These are phyloP conservation scores for Oscheius myriophilus DNA, from an alignment of 2,888 invertebrate species.

Conservation along the genomic window DNA sequence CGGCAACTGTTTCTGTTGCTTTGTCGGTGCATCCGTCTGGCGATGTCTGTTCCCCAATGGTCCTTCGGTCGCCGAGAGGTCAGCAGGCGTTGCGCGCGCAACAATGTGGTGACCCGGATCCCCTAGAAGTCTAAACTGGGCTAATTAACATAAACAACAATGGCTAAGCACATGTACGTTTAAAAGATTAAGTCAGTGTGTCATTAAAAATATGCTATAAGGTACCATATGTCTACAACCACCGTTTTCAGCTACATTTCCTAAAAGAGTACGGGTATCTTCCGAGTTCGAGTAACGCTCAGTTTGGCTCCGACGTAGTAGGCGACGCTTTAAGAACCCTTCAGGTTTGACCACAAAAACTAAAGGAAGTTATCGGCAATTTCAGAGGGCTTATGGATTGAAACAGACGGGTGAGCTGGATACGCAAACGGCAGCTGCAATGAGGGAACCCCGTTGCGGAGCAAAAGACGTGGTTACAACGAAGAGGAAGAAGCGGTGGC, in stretches of 20 bases:
- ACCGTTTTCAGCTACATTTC: slow-evolving; percentile 12
- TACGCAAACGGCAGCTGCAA: slow-evolving; percentile 1
- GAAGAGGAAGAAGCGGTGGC: slow-evolving; percentile 19
- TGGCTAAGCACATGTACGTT: too few relatives aligned
- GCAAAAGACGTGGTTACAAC: slow-evolving; percentile 5
- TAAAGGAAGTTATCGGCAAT: background rate
- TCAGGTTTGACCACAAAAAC: background rate
- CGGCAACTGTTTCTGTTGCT: too few relatives aligned
- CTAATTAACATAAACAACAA: too few relatives aligned
- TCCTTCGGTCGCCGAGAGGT: too few relatives aligned
- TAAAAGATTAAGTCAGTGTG: too few relatives aligned
- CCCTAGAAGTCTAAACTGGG: too few relatives aligned
- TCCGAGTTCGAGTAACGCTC: slow-evolving; percentile 1
- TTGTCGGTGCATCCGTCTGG: too few relatives aligned
- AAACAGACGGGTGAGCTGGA: slow-evolving; percentile 19
- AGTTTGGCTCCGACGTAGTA: background rate
- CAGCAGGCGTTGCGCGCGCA: too few relatives aligned
- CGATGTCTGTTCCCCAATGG: too few relatives aligned
- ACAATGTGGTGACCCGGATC: too few relatives aligned
- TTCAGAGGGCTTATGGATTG: slow-evolving; percentile 23
- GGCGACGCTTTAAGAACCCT: background rate
- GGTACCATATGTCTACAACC: too few relatives aligned
- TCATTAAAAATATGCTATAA: too few relatives aligned
- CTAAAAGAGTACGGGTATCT: slow-evolving; percentile 24
- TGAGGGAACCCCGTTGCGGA: slow-evolving; percentile 22